Base-by-base conservation (phyloP, 2,888 invertebrate species). In the Pomacea canaliculata region DNA sequence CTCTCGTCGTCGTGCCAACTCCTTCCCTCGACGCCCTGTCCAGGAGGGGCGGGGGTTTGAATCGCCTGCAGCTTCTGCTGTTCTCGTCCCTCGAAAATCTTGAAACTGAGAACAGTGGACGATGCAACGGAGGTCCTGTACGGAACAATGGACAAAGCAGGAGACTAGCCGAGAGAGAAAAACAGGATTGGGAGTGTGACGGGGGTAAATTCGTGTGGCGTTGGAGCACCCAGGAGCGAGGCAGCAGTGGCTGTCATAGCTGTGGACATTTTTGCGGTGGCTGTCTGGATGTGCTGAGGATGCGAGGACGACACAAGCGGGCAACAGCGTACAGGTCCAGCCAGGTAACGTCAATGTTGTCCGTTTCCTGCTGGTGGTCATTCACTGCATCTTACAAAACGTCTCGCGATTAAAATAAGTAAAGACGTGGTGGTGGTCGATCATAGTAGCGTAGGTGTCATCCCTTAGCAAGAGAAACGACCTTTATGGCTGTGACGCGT, bases 11-110 rank as follows among this genome's bases (percentile, higher is more conserved):
- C 63, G 18, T 37, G 2, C 48, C 68, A 4, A 27, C 68, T 37
- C 27, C 9, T 23, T 68, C 68, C 68, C 9, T 37, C 68, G 19
- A 23, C 27, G 19, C 68, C 48, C 37, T 46, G 13, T 12, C 68
- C 27, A 37, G 27, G 8, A 27, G 63, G 63, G 63, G 19, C 37
- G 68, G 68, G 10, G n/a, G 68, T 19, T 46, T 68, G 68, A 68
- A 19, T 68, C 37, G 68, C 9, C 68, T 68, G 68, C 68, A 68
- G 68, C 13, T 68, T 27, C 27, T 68, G 37, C 12, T 68, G 37
- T 19, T 68, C 10, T 68, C 68, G 27, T 68, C 68, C 37, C 68
- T 68, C 7, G 68, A 68, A 46, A 68, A 12, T 9, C 68, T 68
- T 9, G 68, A 37, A 10, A 46, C 13, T 37, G 19, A 18, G 3